phyloP scores from a whole-genome alignment of 2,888 invertebrate species.

The Pasiphila rectangulata region DNA sequence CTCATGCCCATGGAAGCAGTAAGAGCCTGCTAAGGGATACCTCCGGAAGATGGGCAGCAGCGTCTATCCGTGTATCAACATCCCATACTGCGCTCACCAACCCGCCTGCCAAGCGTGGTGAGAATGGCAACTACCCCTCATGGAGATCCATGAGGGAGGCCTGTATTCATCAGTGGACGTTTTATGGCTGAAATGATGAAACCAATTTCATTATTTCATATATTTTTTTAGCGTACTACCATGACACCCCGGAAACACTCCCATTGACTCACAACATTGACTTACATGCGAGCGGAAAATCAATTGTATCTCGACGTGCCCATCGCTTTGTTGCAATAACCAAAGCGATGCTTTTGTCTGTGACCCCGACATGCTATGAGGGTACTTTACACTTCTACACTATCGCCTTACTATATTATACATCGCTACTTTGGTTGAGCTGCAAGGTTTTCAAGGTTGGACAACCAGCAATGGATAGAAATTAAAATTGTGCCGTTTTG shows the following conservation, averaged over 20 bases:
- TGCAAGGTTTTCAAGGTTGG: neutral
- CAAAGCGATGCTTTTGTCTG: constrained; percentile 56
- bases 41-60: no score
- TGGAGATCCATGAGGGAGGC: no score
- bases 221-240: constrained; percentile 6
- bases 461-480: constrained; percentile 30
- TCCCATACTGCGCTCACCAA: no score
- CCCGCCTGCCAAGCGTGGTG: no score
- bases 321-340: constrained; percentile 59
- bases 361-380: constrained; percentile 49
- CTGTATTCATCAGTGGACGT: no score
- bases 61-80: no score
- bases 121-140: no score
- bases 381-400: constrained; percentile 16
- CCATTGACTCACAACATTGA: constrained; percentile 44
- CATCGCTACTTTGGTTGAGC: constrained; percentile 34
- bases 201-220: neutral
- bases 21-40: no score
- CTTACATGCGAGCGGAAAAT: constrained; percentile 53
- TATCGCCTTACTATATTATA: constrained; percentile 11
- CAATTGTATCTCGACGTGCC: constrained; percentile 58
- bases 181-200: no score
- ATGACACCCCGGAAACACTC: constrained; percentile 34
- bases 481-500: constrained; percentile 7
- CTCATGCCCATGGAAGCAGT: no score